Percentiles rank a stretch among this genome's conserved stretches.
Evolutionary conservation across 2,888 invertebrate genomes (phyloP).

Genomic region (Pelosia muscerda): DNA sequence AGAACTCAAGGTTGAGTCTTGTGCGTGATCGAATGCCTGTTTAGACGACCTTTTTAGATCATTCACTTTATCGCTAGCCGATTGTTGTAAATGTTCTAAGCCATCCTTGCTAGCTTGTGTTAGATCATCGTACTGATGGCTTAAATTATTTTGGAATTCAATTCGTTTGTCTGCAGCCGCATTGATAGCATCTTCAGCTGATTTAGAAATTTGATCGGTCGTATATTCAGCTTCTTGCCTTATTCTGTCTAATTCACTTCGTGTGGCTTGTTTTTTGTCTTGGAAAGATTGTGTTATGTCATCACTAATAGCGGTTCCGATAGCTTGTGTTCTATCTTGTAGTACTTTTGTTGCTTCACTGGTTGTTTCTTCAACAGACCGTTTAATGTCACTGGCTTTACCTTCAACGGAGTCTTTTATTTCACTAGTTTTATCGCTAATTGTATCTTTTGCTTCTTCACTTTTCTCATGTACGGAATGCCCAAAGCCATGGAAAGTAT

Average conservation of each 20-base stretch:
- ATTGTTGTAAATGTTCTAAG: constrained; percentile 61
- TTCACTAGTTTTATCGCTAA: constrained; percentile 45
- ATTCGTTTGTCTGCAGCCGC: constrained; percentile 70
- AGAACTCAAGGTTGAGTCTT: constrained; percentile 80
- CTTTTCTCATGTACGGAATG: constrained; percentile 51
- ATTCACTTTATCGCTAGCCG: constrained; percentile 56
- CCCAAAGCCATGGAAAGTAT: constrained; percentile 49
- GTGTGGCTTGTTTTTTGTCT: constrained; percentile 67
- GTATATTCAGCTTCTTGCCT: constrained; percentile 78
- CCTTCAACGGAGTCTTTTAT: constrained; percentile 48
- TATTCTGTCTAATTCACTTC: constrained; percentile 77
- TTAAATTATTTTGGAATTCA: constrained; percentile 65
- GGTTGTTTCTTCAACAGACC: constrained; percentile 45
- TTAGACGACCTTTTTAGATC: constrained; percentile 70
- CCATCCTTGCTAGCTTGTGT: constrained; percentile 62
- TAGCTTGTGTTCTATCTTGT: constrained; percentile 61
- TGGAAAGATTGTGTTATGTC: constrained; percentile 59
- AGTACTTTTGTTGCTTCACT: constrained; percentile 52
- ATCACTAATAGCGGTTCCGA: constrained; percentile 58
- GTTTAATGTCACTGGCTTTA: constrained; percentile 43
- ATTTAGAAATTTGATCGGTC: constrained; percentile 79
- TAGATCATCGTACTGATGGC: constrained; percentile 59
- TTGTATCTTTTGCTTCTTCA: constrained; percentile 46
- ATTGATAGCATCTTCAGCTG: constrained; percentile 76
- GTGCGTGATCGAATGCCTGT: constrained; percentile 74